Percentiles rank a stretch among this genome's conserved stretches.
Evolutionary conservation across 2,888 invertebrate species (phyloP).

Genomic region (Brenthis ino): DNA sequence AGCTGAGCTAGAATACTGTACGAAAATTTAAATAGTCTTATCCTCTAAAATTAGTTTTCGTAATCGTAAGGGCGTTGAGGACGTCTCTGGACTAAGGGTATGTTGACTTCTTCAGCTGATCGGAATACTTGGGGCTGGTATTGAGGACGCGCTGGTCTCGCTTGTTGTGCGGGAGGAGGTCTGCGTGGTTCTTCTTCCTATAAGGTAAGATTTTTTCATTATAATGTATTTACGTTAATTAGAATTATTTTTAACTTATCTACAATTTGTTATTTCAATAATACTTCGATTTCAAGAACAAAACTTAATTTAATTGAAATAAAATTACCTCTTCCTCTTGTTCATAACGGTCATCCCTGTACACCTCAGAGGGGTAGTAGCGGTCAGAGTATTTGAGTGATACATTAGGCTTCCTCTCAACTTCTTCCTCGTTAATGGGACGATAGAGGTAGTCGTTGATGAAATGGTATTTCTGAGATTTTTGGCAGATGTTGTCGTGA

Average conservation of each 20-base stretch:
- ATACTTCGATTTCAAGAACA: not conserved
- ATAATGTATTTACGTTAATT: too few species aligned
- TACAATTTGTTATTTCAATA: too few species aligned
- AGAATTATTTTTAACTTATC: too few species aligned
- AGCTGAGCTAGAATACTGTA: conserved; percentile 30
- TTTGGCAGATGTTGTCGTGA: conserved; percentile 93
- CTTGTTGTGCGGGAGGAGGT: conserved; percentile 52
- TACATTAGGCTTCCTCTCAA: conserved; percentile 90
- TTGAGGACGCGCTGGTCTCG: conserved; percentile 41
- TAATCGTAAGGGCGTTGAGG: conserved; percentile 81
- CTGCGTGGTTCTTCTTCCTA: conserved; percentile 63
- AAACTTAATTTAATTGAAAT: not conserved
- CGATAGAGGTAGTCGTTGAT: conserved; percentile 96
- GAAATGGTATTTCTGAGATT: conserved; percentile 94
- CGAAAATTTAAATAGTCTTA: conserved; percentile 20
- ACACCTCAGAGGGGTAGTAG: conserved; percentile 91
- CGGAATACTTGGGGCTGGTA: conserved; percentile 87
- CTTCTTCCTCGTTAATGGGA: conserved; percentile 92
- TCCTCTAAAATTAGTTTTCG: conserved; percentile 58
- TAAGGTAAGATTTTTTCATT: not conserved
- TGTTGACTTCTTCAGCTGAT: conserved; percentile 93
- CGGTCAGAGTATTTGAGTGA: conserved; percentile 91
- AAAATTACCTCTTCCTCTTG: conserved; percentile 69
- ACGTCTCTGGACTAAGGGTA: conserved; percentile 90
- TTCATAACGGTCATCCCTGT: conserved; percentile 84